These are phyloP conservation scores for Vespertilio murinus DNA, from an alignment of 2,797 vertebrate species.

Conservation along the genomic window DNA sequence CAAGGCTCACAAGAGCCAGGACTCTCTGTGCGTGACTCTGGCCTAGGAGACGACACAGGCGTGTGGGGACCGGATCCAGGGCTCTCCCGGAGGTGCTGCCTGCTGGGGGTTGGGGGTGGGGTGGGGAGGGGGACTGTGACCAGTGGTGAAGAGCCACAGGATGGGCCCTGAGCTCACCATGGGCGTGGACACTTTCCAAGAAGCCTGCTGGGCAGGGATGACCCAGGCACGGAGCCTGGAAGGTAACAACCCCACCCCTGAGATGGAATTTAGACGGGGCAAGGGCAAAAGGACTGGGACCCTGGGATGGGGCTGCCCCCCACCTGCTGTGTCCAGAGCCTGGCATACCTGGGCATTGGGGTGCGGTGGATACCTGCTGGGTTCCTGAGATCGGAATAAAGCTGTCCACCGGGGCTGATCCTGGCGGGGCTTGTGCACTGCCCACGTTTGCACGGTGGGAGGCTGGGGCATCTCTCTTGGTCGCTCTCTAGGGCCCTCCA, in stretches of 20 bases:
- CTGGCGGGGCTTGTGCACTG: background rate
- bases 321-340: background rate
- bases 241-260: background rate
- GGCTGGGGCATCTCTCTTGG: background rate
- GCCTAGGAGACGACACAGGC: background rate
- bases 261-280: background rate
- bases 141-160: background rate
- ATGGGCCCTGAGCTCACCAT: background rate
- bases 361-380: background rate
- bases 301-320: background rate
- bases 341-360: background rate
- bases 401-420: background rate
- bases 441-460: accelerated
- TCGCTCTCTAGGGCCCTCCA: background rate
- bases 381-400: background rate
- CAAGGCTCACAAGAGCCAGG: constrained; percentile 36
- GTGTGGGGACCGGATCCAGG: accelerated
- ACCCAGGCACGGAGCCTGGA: accelerated
- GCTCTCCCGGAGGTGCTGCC: background rate
- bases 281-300: background rate
- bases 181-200: background rate
- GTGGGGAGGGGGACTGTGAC: background rate
- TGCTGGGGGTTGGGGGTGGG: background rate
- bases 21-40: background rate
- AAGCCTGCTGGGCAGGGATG: too few species aligned